Evolutionary conservation across 2,797 vertebrate species (phyloP), one percentile per base, ranked within the genome.

Genomic region (Orientallactaga sibirica): DNA sequence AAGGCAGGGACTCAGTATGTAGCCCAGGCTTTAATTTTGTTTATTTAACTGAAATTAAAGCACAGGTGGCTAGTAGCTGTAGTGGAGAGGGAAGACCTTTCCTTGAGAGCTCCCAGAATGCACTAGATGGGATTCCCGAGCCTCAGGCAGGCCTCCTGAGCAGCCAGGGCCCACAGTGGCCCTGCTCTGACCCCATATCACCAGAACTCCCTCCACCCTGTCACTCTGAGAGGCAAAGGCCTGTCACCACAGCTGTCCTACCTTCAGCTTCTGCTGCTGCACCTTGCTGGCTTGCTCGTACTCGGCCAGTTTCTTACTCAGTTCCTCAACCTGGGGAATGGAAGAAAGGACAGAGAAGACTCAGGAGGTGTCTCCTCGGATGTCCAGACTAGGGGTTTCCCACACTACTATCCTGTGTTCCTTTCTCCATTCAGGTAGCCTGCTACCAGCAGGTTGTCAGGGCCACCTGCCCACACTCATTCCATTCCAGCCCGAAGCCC

Each of bases 241-340:
- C 33, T 27, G n/a, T 19, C 8, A 24, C 20, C 81, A 70, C 27
- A 2, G 14, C 43, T 6, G 64, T 33, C 94, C 61, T 62, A 98
- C 98, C 98, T 98, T 98, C 0, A 98, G 96, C 73, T 96, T 98
- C 96, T 98, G 98, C 86, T 98, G 98, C 71, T 98, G 98, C 24
- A 20, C 92, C 5, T 95, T 97, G 27, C 94, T 76, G 18, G 96
- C 89, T 66, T 98, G 98, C 70, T 98, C 98, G 0, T 96, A 97
- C 93, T 98, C 98, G 2, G 73, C 95, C 90, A 98, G 86, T 91
- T 98, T 98, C 70, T 98, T 98, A 25, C 88, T 98, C 92, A 98
- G 97, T 37, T 98, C 98, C 19, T 98, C 98, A 55, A 98, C 95
- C 98, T 99, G 93, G 22, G 81, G 0, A 70, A 2, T 7, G 66